phyloP scores from a whole-genome alignment of 2,888 invertebrate species.

The Volucella zonaria region DNA sequence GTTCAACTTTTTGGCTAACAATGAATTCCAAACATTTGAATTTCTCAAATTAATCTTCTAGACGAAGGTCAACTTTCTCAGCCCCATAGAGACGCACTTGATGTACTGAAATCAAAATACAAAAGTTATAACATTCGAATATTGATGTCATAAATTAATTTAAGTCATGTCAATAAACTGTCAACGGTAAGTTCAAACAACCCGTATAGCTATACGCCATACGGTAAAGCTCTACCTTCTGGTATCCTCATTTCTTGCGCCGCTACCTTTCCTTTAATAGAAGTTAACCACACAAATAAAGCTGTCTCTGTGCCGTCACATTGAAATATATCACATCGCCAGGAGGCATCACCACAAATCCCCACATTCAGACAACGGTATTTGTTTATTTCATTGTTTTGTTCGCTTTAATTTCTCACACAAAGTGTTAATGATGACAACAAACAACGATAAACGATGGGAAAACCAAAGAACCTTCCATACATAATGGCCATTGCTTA shows the following conservation, averaged over 20 bases:
- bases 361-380: conserved; percentile 3
- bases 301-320: not conserved
- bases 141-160: not conserved
- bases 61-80: too few relatives aligned
- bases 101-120: too few relatives aligned
- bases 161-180: not conserved
- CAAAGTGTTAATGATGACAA: conserved; percentile 56
- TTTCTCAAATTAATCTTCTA: too few relatives aligned
- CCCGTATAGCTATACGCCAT: conserved; percentile 27
- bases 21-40: too few relatives aligned
- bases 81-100: too few relatives aligned
- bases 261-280: not conserved
- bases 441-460: conserved; percentile 25
- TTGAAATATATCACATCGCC: conserved; percentile 5
- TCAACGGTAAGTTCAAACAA: conserved; percentile 46
- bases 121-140: too few relatives aligned
- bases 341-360: conserved; percentile 14
- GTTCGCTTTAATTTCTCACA: conserved; percentile 38
- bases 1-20: too few relatives aligned
- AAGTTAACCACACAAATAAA: conserved; percentile 1
- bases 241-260: conserved; percentile 25
- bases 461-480: conserved; percentile 15
- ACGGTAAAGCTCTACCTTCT: conserved; percentile 38
- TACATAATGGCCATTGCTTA: not conserved
- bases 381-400: not conserved